phyloP scores from a whole-genome alignment of 2,888 invertebrate species.

The Dryadula phaetusa region DNA sequence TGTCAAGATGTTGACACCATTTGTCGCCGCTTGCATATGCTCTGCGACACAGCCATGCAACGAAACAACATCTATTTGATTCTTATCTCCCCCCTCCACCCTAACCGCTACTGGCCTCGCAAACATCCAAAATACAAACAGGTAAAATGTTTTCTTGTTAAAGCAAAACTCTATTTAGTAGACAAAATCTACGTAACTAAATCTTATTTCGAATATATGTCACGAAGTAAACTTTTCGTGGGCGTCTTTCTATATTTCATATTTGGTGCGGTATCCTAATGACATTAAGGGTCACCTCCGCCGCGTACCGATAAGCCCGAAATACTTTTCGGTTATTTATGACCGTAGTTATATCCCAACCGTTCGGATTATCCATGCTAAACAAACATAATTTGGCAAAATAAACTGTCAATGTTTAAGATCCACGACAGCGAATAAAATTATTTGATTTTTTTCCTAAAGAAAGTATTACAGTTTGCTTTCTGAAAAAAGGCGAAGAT shows the following conservation, averaged over 20 bases:
- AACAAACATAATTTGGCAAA: constrained; percentile 40
- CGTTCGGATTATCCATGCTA: constrained; percentile 46
- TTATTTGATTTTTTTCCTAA: constrained; percentile 12
- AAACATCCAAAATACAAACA: constrained; percentile 75
- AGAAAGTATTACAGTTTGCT: constrained; percentile 6
- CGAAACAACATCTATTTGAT: constrained; percentile 84
- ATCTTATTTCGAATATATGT: constrained; percentile 59
- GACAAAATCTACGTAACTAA: constrained; percentile 60
- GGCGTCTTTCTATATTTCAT: constrained; percentile 43
- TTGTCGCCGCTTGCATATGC: constrained; percentile 77
- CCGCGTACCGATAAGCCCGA: constrained; percentile 46
- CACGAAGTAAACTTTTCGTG: constrained; percentile 49
- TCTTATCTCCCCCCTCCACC: constrained; percentile 72
- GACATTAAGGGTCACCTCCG: constrained; percentile 48
- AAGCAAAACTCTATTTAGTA: constrained; percentile 66
- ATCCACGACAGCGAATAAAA: constrained; percentile 12
- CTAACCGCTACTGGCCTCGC: constrained; percentile 54
- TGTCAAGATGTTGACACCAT: constrained; percentile 72
- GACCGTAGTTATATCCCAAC: constrained; percentile 47
- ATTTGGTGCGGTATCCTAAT: constrained; percentile 47
- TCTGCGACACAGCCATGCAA: constrained; percentile 73
- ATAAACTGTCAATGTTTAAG: constrained; percentile 36
- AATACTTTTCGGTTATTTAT: constrained; percentile 50
- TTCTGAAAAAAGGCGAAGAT: constrained; percentile 4
- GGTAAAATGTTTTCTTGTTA: constrained; percentile 75